Conservation (phyloP, 2,888 invertebrate species). For the Tholera decimalis region DNA sequence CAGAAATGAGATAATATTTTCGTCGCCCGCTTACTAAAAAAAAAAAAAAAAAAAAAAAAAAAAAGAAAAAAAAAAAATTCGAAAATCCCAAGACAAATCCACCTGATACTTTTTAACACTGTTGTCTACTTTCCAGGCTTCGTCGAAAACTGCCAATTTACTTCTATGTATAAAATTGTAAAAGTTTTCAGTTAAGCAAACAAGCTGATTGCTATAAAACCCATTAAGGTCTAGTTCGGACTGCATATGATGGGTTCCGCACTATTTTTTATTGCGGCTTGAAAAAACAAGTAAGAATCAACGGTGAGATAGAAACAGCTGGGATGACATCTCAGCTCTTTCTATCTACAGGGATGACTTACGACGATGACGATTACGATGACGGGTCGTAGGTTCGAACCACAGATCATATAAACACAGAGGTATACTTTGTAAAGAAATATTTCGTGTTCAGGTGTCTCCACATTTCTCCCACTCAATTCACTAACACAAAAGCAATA, state of each 20-base stretch:
- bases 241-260: not conserved
- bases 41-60: conserved; percentile 18
- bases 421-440: too few relatives aligned
- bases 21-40: not conserved
- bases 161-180: conserved; percentile 23
- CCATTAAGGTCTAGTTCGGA: not conserved
- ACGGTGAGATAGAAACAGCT: too few relatives aligned
- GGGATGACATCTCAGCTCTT: too few relatives aligned
- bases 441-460: too few relatives aligned
- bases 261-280: not conserved
- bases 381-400: too few relatives aligned
- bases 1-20: not conserved
- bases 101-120: conserved; percentile 13
- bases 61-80: conserved; percentile 12
- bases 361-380: too few relatives aligned
- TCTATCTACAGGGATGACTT: too few relatives aligned
- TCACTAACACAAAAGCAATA: too few relatives aligned
- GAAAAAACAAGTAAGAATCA: too few relatives aligned
- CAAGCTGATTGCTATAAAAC: conserved; percentile 4
- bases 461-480: too few relatives aligned
- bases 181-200: conserved; percentile 32
- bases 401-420: too few relatives aligned
- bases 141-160: conserved; percentile 35
- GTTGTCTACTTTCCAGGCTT: not conserved
- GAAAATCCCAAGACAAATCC: conserved; percentile 38